Percentiles rank a stretch among this genome's conserved stretches.
phyloP scores from a whole-genome alignment of 2,888 invertebrate species.

The Plebejus argus region DNA sequence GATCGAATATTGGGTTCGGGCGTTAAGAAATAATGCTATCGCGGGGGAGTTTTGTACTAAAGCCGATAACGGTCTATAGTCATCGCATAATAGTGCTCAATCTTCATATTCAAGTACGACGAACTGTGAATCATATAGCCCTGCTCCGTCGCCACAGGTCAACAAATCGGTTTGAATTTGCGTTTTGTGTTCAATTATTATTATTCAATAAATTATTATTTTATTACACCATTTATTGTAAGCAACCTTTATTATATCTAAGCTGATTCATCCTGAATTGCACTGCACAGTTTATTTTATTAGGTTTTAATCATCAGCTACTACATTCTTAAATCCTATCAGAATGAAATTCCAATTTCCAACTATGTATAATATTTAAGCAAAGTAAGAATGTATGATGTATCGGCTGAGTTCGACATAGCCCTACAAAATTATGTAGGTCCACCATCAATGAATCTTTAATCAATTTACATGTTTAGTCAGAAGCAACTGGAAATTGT shows the following conservation, averaged over 20 bases:
- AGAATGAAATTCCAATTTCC: not conserved
- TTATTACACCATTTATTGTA: not conserved
- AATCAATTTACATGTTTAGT: not conserved
- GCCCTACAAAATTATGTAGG: not conserved
- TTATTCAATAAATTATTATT: not conserved
- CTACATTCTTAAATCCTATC: not conserved
- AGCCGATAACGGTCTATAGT: constrained; percentile 37
- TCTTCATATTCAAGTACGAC: constrained; percentile 41
- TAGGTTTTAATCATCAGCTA: not conserved
- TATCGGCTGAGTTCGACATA: not conserved
- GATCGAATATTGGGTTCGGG: no score
- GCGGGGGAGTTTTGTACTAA: constrained; percentile 39
- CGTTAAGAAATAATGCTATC: not conserved
- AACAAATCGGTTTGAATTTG: not conserved
- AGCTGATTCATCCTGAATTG: not conserved
- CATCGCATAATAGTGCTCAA: constrained; percentile 38
- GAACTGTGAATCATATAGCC: constrained; percentile 43
- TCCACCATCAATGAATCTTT: not conserved
- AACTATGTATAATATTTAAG: no score
- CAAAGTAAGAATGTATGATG: no score
- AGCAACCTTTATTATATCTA: not conserved
- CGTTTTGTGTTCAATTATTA: constrained; percentile 5
- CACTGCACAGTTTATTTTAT: constrained; percentile 1
- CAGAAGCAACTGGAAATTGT: not conserved
- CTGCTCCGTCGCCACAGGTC: constrained; percentile 11